These are phyloP conservation scores for Actinia tenebrosa DNA, from an alignment of 64 coral and sea anemone genomes.

Conservation along the genomic window DNA sequence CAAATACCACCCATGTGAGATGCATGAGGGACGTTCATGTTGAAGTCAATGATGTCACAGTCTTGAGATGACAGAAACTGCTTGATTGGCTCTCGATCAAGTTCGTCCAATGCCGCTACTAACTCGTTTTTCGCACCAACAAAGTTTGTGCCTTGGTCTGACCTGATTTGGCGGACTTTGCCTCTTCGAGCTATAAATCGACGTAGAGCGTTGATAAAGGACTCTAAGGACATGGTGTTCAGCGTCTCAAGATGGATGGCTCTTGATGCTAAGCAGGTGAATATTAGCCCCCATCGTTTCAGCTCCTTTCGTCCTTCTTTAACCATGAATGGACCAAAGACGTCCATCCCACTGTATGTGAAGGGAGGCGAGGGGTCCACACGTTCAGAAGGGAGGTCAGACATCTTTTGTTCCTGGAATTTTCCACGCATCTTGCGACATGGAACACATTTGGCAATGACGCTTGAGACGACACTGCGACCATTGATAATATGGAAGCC, in stretches of 20 bases:
- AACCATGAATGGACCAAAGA: constrained; percentile 27
- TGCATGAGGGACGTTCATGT: constrained; percentile 37
- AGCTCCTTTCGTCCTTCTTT: constrained; percentile 48
- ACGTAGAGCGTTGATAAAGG: constrained; percentile 27
- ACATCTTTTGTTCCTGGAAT: constrained; percentile 56
- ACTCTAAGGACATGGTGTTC: constrained; percentile 14
- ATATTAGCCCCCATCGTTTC: constrained; percentile 44
- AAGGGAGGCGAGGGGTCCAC: constrained; percentile 27
- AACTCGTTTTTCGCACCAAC: constrained; percentile 38
- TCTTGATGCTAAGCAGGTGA: constrained; percentile 35
- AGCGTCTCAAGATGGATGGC: constrained; percentile 34
- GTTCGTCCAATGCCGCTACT: not conserved
- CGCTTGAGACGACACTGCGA: constrained; percentile 13
- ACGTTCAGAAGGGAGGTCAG: constrained; percentile 45
- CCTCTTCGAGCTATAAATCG: constrained; percentile 43
- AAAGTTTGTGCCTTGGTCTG: constrained; percentile 45
- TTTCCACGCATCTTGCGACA: constrained; percentile 40
- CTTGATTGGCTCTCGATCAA: constrained; percentile 5
- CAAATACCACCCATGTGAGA: constrained; percentile 49
- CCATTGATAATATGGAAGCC: constrained; percentile 46
- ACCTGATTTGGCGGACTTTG: constrained; percentile 41
- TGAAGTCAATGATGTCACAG: constrained; percentile 42
- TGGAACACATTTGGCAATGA: constrained; percentile 44
- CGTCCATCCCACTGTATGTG: constrained; percentile 38
- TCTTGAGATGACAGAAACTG: constrained; percentile 30